Evolutionary conservation across 2,888 invertebrate species (phyloP), one percentile per base, ranked within the genome.

Genomic region (Oxycera nigricornis): DNA sequence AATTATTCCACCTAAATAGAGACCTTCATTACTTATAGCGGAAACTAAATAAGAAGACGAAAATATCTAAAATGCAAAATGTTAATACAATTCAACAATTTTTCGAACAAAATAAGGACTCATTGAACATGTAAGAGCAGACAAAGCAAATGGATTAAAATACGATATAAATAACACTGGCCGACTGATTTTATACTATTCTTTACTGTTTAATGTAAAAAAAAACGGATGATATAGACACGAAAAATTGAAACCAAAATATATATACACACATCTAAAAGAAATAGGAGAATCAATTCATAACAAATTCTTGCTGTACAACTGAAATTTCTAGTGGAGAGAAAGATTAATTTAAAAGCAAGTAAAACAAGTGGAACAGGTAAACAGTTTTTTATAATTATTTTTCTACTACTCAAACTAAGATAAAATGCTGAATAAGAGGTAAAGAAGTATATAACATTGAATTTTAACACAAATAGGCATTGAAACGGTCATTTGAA

Each of bases 131-230:
- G n/a, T n/a, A n/a, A n/a, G n/a, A n/a, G n/a, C n/a, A n/a, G n/a
- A n/a, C n/a, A n/a, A n/a, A n/a, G n/a, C n/a, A n/a, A n/a, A n/a
- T n/a, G n/a, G n/a, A n/a, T n/a, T n/a, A n/a, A 74, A 77, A 77
- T 76, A 77, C 74, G 76, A 78, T 75, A 52, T 74, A 75, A 75
- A 76, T 74, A 73, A 76, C 72, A 77, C n/a, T n/a, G n/a, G n/a
- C n/a, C 74, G 78, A 78, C 78, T 78, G 78, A 78, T 78, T 78
- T 78, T 78, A 74, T 70, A 70, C 70, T 70, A 30, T 77, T 74
- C 78, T 77, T 67, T 76, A 76, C 77, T 76, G 74, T 77, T 76
- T 70, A 55, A 70, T 35, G 74, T 76, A 75, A 75, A 59, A 31
- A n/a, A 72, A 67, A 46, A 57, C n/a, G 76, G 74, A 76, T 75